Base-by-base conservation (phyloP, 2,888 invertebrate genomes). In the Saturnia japonica region DNA sequence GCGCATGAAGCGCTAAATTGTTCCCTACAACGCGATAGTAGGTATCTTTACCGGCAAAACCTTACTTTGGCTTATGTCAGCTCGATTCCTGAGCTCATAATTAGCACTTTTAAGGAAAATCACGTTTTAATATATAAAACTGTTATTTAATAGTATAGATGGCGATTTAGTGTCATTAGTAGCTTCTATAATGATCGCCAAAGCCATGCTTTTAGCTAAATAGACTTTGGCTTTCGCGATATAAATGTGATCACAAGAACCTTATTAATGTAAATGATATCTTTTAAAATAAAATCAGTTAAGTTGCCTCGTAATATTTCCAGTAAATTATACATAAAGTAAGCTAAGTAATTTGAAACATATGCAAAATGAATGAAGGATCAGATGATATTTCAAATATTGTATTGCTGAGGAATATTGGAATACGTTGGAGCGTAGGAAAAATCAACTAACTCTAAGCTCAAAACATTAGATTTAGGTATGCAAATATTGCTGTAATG, bases 1-100 rank as follows among this genome's bases (percentile, higher is more conserved):
- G 70, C 51, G 47, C 62, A 42, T 68, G 51, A 47, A 71, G 47
- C 68, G 70, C 68, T 71, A 68, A 71, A 71, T 71, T 71, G 68
- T 62, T 25, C 70, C 60, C 60, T 62, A 40, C 62, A 25, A 43
- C 62, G 40, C 71, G 28, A 71, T 66, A 22, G 70, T 25, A 54
- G 40, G 51, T 51, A 67, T 70, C 66, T 67, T 19, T 9, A 64
- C 64, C 40, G n/a, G 40, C 64, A 16, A 64, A 64, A 40, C 40
- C 64, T 40, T 40, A 64, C 40, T 64, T 64, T n/a, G 64, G 64
- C 64, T 64, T 64, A 64, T 40, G 64, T 34, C n/a, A 64, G 40
- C 64, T 40, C 64, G 64, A 64, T 64, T 40, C 64, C 40, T 64
- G 64, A 64, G 64, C 64, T n/a, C 64, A 40, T 64, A 64, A 64